phyloP scores from a whole-genome alignment of 1,140 invertebrate genomes.

The Planococcus citri region DNA sequence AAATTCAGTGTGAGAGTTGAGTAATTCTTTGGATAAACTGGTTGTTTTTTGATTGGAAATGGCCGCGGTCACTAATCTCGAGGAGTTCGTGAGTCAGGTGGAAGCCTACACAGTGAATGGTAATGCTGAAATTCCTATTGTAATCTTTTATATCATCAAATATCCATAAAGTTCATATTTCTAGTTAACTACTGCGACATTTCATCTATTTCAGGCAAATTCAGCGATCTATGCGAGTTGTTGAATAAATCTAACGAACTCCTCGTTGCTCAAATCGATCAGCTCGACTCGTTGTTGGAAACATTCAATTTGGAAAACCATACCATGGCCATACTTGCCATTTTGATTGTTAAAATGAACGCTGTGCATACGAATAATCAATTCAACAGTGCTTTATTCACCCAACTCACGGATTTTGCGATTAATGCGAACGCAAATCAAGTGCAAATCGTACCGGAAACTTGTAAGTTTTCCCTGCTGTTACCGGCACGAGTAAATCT shows the following conservation, averaged over 20 bases:
- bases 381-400: not conserved
- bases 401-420: constrained; percentile 1
- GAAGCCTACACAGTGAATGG: not conserved
- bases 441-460: constrained; percentile 1
- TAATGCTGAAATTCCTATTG: constrained; percentile 1
- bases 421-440: constrained; percentile 5
- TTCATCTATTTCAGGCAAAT: not conserved
- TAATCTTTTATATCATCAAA: not conserved
- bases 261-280: not conserved
- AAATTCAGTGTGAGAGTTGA: too few species aligned
- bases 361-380: not conserved
- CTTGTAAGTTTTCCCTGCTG: not conserved
- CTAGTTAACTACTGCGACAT: too few species aligned
- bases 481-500: too few species aligned
- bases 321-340: constrained; percentile 4
- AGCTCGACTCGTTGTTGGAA: not conserved
- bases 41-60: too few species aligned
- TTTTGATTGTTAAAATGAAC: not conserved
- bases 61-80: not conserved
- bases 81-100: not conserved
- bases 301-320: constrained; percentile 12
- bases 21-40: too few species aligned
- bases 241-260: not conserved
- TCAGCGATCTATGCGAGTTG: not conserved
- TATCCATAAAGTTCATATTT: not conserved